These are phyloP conservation scores for Eupithecia subumbrata DNA, from an alignment of 2,888 invertebrate species.

Conservation along the genomic window DNA sequence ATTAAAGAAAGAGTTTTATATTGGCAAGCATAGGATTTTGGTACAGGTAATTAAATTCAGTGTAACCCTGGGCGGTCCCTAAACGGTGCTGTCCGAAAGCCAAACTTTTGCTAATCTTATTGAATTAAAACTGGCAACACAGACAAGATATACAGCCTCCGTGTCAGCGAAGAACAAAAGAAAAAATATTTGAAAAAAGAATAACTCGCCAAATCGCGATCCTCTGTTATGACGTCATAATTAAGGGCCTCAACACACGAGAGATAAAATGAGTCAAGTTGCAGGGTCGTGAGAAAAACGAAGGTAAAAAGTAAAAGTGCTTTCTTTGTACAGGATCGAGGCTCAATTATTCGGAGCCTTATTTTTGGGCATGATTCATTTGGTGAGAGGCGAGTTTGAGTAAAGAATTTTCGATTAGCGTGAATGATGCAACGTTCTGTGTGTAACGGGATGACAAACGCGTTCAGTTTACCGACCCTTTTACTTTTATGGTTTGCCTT, in stretches of 20 bases:
- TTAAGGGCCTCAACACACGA: conserved; percentile 67
- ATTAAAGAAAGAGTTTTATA: background rate
- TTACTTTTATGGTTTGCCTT: conserved; percentile 32
- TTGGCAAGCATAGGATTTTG: conserved; percentile 25
- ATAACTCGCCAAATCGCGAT: conserved; percentile 53
- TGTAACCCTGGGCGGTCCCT: conserved; percentile 50
- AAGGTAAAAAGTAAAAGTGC: conserved; percentile 80
- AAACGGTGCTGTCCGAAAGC: conserved; percentile 34
- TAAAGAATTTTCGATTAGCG: conserved; percentile 75
- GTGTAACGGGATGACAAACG: conserved; percentile 64
- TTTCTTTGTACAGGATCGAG: conserved; percentile 75
- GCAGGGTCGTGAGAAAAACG: conserved; percentile 63
- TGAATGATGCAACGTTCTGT: conserved; percentile 64
- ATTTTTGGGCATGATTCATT: conserved; percentile 77
- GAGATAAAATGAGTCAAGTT: conserved; percentile 67
- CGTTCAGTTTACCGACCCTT: conserved; percentile 57
- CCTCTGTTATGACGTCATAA: conserved; percentile 76
- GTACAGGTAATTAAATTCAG: conserved; percentile 31
- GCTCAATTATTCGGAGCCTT: conserved; percentile 70
- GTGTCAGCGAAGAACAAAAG: conserved; percentile 70
- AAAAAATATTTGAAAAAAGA: conserved; percentile 63
- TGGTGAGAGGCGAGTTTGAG: conserved; percentile 71
- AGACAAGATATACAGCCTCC: conserved; percentile 51
- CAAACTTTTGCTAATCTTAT: conserved; percentile 44
- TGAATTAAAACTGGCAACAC: conserved; percentile 57